Conservation (phyloP, 2,113 vertebrate genomes). For the Taxidea taxus region DNA sequence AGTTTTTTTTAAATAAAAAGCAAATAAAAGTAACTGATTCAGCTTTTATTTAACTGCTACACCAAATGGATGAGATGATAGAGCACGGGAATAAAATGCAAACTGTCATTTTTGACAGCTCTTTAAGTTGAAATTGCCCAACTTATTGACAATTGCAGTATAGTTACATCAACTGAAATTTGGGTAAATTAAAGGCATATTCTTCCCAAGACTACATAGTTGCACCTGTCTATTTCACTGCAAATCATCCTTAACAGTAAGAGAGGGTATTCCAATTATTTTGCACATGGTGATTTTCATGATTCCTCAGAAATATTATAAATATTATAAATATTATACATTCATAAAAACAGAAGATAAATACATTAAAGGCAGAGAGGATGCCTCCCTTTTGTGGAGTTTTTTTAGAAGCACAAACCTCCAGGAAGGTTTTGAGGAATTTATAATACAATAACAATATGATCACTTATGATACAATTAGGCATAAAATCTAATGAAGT, state of each 20-base stretch:
- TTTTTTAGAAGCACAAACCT: background rate
- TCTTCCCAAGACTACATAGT: background rate
- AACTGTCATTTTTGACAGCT: background rate
- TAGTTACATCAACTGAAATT: background rate
- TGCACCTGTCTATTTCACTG: background rate
- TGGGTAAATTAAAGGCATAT: background rate
- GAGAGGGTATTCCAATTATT: background rate
- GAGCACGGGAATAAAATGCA: background rate
- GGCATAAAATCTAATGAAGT: background rate
- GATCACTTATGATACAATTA: background rate
- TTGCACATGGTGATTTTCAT: background rate
- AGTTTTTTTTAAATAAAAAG: background rate
- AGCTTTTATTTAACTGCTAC: background rate
- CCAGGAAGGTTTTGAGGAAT: background rate
- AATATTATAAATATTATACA: background rate
- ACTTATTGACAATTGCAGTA: background rate
- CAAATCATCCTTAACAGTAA: background rate
- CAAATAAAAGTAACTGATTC: constrained; percentile 8
- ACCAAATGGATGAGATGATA: background rate
- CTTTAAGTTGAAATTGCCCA: background rate
- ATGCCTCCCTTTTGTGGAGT: background rate
- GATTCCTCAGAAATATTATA: background rate
- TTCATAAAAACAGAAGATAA: background rate
- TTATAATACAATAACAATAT: constrained; percentile 5
- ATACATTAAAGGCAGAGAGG: background rate